Base-by-base conservation (phyloP, 2,888 invertebrate species). In the Buathra laborator region DNA sequence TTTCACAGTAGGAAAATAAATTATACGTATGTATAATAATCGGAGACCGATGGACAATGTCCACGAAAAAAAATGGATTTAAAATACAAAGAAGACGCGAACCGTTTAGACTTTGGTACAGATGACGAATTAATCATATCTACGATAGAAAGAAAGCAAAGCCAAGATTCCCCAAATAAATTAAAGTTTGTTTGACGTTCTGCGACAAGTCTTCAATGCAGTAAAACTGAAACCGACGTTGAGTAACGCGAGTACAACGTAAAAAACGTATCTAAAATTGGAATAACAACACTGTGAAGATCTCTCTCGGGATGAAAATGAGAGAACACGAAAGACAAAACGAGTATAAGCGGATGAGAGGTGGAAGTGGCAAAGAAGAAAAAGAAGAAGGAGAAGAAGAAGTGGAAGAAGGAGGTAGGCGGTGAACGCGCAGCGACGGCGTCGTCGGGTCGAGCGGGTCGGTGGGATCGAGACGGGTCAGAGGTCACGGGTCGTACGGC, bases 401-500 rank as follows among this genome's bases (percentile, higher is more conserved):
- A 72, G 68, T 84, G 67, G 87, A 84, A 84, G 87, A 81, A 71
- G 70, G 70, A 76, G 80, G 83, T 80, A 71, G 85, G 83, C 83
- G 83, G 82, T 51, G 79, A 85, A 74, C 81, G 84, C 78, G 81
- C 62, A 75, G 78, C 74, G 82, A 86, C 85, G 84, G 86, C 84
- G 84, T 86, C 78, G 84, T 82, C 71, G 90, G 89, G 89, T 90
- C 89, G 87, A 86, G 89, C 79, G 84, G 92, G 91, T 92, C 90
- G 89, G 90, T 85, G 89, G 90, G 92, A 90, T 93, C 92, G 89
- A 89, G 90, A 89, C 83, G 91, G 90, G 91, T 92, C 92, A 89
- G 81, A 90, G 92, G 93, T 93, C 91, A 90, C 89, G 90, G 92
- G 91, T 91, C 92, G 90, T 92, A 90, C 91, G 90, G 90, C 91